Conservation (phyloP, 2,113 vertebrate species). For the Erpornis zantholeuca region DNA sequence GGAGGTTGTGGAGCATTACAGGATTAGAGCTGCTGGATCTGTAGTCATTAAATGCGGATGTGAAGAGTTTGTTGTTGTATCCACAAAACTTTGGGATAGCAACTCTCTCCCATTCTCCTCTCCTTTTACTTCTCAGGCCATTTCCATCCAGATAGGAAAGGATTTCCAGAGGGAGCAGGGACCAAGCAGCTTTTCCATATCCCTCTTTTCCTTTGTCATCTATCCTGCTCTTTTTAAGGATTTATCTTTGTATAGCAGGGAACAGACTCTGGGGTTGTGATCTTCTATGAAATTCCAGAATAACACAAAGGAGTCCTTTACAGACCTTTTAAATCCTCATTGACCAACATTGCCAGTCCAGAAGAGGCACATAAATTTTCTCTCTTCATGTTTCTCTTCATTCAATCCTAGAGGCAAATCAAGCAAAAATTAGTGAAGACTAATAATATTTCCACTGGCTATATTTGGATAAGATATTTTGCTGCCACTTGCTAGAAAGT, state of each 20-base stretch:
- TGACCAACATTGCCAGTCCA: background rate
- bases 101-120: background rate
- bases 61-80: background rate
- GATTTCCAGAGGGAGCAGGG: background rate
- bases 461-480: background rate
- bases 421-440: background rate
- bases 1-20: background rate
- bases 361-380: background rate
- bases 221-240: background rate
- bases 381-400: background rate
- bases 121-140: background rate
- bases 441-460: background rate
- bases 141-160: background rate
- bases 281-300: background rate
- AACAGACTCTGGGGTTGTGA: background rate
- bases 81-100: background rate
- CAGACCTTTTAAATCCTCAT: background rate
- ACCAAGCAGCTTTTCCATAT: background rate
- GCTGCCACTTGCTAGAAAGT: background rate
- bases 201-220: background rate
- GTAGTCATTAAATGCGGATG: background rate
- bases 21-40: background rate
- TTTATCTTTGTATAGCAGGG: rapidly evolving
- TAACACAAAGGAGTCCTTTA: background rate
- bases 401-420: background rate